Conservation (phyloP, 2,888 invertebrate genomes). For the Hyppa rectilinea region DNA sequence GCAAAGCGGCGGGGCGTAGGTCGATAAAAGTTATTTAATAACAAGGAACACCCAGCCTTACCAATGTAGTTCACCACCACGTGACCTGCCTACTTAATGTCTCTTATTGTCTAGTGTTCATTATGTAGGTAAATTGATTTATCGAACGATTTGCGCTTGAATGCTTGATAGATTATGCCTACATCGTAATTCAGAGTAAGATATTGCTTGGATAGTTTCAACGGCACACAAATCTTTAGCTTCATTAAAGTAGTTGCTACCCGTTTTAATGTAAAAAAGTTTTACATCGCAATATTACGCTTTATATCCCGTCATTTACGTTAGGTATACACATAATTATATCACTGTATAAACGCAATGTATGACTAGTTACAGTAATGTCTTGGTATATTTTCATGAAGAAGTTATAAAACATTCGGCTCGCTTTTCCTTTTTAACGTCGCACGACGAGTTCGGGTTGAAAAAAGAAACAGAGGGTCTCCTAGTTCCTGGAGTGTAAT, state of each 20-base stretch:
- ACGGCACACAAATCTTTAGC: neutral
- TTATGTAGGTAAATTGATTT: conserved; percentile 41
- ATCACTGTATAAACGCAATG: too few relatives aligned
- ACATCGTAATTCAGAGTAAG: conserved; percentile 3
- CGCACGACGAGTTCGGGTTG: conserved; percentile 3
- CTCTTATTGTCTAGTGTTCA: conserved; percentile 38
- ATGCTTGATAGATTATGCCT: conserved; percentile 22
- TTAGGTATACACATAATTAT: too few relatives aligned
- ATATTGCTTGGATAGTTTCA: conserved; percentile 15
- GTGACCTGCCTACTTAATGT: conserved; percentile 74
- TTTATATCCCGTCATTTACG: too few relatives aligned
- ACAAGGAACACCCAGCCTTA: conserved; percentile 81
- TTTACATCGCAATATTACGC: too few relatives aligned
- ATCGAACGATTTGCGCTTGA: conserved; percentile 43
- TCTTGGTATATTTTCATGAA: conserved; percentile 3
- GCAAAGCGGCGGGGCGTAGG: conserved; percentile 74
- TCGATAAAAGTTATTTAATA: conserved; percentile 89
- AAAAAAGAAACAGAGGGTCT: conserved; percentile 43
- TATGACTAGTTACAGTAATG: conserved; percentile 12
- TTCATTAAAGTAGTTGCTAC: conserved; percentile 4
- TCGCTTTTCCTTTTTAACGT: conserved; percentile 25
- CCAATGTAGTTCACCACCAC: conserved; percentile 70
- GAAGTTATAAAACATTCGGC: conserved; percentile 14
- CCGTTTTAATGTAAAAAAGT: too few relatives aligned
- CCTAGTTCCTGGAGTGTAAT: conserved; percentile 66